Conservation (phyloP, 2,113 vertebrate species). For the Psittacara wagleri region DNA sequence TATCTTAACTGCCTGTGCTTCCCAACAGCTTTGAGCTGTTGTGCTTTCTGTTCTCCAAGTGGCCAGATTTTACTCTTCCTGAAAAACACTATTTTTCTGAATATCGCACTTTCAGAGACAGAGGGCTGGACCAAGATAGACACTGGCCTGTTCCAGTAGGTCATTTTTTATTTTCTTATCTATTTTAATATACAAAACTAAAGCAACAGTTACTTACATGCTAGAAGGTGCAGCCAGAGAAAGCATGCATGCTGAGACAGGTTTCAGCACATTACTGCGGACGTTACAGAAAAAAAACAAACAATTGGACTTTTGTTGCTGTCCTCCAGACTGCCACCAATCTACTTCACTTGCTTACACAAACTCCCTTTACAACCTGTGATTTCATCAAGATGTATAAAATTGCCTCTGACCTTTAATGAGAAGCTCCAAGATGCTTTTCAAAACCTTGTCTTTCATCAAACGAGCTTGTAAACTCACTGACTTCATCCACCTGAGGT, state of each 20-base stretch:
- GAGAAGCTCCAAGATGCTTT: not conserved
- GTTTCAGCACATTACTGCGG: not conserved
- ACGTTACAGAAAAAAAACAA: rapidly evolving
- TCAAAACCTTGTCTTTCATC: not conserved
- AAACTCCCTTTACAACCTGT: not conserved
- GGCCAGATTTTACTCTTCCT: not conserved
- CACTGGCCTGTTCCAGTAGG: not conserved
- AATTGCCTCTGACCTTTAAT: not conserved
- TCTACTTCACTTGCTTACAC: too few species aligned
- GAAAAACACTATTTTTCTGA: not conserved
- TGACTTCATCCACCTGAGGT: not conserved
- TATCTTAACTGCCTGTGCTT: not conserved
- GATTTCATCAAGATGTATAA: not conserved
- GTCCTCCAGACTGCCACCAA: not conserved
- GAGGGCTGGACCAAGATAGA: not conserved
- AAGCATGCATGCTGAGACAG: not conserved
- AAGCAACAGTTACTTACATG: not conserved
- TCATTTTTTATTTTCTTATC: not conserved
- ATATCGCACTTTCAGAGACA: not conserved
- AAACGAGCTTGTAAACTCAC: not conserved
- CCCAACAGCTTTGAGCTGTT: not conserved
- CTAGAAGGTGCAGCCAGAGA: not conserved
- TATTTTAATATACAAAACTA: not conserved
- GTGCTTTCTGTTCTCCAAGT: not conserved
- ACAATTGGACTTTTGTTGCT: not conserved